Evolutionary conservation across 2,888 invertebrate genomes (phyloP).

Genomic region (Apamea epomidion): DNA sequence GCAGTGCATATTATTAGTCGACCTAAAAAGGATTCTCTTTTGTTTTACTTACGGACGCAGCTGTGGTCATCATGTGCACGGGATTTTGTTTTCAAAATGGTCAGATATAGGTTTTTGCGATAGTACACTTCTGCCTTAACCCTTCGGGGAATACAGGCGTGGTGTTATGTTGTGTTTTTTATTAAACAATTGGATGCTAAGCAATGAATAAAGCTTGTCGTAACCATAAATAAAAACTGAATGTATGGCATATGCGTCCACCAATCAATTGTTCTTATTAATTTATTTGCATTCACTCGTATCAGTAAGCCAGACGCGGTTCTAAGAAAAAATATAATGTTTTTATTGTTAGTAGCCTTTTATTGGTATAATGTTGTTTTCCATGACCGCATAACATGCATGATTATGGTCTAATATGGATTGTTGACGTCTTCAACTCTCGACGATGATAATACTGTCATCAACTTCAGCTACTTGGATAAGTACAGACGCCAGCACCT

Average conservation of each 20-base stretch:
- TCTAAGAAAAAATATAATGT: slow-evolving; percentile 32
- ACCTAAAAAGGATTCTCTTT: no score
- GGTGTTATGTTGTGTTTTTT: neutral
- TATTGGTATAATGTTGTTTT: slow-evolving; percentile 30
- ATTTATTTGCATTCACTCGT: slow-evolving; percentile 58
- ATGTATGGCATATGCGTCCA: neutral
- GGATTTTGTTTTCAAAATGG: no score
- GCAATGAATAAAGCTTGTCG: neutral
- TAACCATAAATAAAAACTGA: slow-evolving; percentile 7
- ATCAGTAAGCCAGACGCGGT: slow-evolving; percentile 28
- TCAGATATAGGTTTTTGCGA: no score
- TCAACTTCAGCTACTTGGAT: neutral
- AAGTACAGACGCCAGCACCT: no score
- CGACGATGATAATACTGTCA: neutral
- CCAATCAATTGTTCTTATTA: slow-evolving; percentile 36
- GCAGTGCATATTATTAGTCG: no score
- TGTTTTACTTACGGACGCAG: no score
- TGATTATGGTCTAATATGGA: neutral
- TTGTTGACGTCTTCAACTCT: neutral
- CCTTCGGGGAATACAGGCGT: neutral
- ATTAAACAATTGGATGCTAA: neutral
- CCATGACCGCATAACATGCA: slow-evolving; percentile 18
- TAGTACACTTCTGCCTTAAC: neutral
- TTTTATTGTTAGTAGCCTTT: slow-evolving; percentile 39
- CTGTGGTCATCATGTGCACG: no score